A percentile compares a stretch with the other conserved stretches of the same genome.
Conservation (phyloP, 2,113 vertebrate species). For the Stegostoma tigrinum region DNA sequence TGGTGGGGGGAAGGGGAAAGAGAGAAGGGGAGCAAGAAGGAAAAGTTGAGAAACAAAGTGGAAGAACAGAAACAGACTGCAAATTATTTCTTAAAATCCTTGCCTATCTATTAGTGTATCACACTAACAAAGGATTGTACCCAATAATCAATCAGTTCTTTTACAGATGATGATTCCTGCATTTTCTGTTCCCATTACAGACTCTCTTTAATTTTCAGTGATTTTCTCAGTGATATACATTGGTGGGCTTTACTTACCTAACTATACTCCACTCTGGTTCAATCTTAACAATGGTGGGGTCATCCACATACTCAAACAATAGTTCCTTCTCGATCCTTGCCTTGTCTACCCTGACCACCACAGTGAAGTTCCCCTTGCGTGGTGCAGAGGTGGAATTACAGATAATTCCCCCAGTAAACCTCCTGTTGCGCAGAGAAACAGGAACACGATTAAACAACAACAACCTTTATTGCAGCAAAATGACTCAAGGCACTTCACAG, state of each 20-base stretch:
- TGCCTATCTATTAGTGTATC: background rate
- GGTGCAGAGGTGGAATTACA: slow-evolving; percentile 80
- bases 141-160: background rate
- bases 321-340: slow-evolving; percentile 82
- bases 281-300: slow-evolving; percentile 82
- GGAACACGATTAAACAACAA: background rate
- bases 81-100: background rate
- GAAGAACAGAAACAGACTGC: too few species aligned
- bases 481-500: background rate
- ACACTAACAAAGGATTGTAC: background rate
- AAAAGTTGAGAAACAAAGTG: background rate
- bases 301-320: slow-evolving; percentile 86
- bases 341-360: slow-evolving; percentile 83
- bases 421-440: slow-evolving; percentile 54
- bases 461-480: background rate
- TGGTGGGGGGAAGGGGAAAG: background rate
- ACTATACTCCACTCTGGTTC: slow-evolving; percentile 97
- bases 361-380: slow-evolving; percentile 72
- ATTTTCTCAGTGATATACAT: background rate
- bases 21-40: background rate
- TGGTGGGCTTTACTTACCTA: slow-evolving; percentile 59
- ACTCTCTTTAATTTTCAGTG: background rate
- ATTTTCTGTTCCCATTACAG: background rate
- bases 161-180: background rate
- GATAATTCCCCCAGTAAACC: slow-evolving; percentile 74